phyloP scores from a whole-genome alignment of 2,113 vertebrate species.

The Anoura caudifer region DNA sequence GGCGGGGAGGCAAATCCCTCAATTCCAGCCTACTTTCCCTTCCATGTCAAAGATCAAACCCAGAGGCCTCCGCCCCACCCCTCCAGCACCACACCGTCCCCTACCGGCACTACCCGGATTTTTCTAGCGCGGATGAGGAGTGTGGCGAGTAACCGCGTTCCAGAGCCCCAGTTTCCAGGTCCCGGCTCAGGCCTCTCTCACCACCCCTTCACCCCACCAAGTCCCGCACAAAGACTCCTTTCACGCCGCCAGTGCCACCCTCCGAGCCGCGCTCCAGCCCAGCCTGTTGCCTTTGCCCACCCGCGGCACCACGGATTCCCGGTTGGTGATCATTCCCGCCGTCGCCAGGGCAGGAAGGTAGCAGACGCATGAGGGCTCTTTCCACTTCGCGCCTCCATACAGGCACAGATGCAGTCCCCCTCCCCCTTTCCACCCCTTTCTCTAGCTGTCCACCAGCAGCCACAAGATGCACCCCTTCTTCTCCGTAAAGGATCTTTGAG shows the following conservation, averaged over 20 bases:
- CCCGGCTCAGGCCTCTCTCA: not conserved
- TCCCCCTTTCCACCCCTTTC: not conserved
- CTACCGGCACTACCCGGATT: not conserved
- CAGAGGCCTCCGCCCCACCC: not conserved
- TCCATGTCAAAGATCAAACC: not conserved
- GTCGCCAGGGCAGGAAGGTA: not conserved
- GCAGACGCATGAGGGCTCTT: not conserved
- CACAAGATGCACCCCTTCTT: not conserved
- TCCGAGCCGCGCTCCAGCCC: not conserved
- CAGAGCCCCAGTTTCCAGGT: not conserved
- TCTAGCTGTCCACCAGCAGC: not conserved
- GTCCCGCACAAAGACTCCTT: slow-evolving; percentile 62
- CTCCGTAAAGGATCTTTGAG: not conserved
- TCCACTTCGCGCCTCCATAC: not conserved
- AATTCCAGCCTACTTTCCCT: not conserved
- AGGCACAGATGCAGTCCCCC: not conserved
- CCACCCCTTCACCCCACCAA: not conserved
- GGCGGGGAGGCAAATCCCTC: not conserved
- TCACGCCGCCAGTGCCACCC: slow-evolving; percentile 36
- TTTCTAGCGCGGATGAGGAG: not conserved
- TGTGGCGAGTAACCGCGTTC: not conserved
- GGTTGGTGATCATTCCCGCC: not conserved
- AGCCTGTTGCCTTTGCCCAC: not conserved
- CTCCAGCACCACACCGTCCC: not conserved
- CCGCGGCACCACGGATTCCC: not conserved